Percentiles rank a stretch among this genome's conserved stretches.
phyloP scores from a whole-genome alignment of 2,113 vertebrate species.

The Phrynosoma blainvillii region DNA sequence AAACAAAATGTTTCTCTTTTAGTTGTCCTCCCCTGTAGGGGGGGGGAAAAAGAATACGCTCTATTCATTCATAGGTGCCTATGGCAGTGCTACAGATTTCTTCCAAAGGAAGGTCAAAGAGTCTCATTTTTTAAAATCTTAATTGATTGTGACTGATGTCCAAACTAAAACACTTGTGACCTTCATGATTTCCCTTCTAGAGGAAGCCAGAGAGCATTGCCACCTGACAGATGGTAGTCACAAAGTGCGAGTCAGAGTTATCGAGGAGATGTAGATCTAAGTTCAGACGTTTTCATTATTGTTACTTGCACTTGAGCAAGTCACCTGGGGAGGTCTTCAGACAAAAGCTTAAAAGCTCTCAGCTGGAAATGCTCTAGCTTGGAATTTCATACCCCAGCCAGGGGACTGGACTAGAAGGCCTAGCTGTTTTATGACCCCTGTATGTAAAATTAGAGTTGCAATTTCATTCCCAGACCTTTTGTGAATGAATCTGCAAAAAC shows the following conservation, averaged over 20 bases:
- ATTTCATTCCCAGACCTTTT: not conserved
- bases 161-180: not conserved
- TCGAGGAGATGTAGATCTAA: not conserved
- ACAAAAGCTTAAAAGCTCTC: not conserved
- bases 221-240: not conserved
- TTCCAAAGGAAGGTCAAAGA: constrained; percentile 26
- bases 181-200: not conserved
- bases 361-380: not conserved
- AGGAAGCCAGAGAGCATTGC: not conserved
- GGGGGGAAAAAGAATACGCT: not conserved
- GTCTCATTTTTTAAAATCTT: not conserved
- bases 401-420: not conserved
- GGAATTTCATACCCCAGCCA: not conserved
- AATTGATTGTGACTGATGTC: not conserved
- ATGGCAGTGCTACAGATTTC: not conserved
- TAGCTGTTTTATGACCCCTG: not conserved
- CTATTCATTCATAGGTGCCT: not conserved
- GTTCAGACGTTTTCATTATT: not conserved
- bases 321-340: not conserved
- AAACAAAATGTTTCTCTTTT: constrained; percentile 1
- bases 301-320: not conserved
- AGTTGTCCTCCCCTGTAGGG: not conserved
- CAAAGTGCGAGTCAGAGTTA: not conserved
- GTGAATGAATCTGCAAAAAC: not conserved
- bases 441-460: not conserved